Conservation (phyloP, 2,113 vertebrate genomes). For the Megaleporinus macrocephalus region DNA sequence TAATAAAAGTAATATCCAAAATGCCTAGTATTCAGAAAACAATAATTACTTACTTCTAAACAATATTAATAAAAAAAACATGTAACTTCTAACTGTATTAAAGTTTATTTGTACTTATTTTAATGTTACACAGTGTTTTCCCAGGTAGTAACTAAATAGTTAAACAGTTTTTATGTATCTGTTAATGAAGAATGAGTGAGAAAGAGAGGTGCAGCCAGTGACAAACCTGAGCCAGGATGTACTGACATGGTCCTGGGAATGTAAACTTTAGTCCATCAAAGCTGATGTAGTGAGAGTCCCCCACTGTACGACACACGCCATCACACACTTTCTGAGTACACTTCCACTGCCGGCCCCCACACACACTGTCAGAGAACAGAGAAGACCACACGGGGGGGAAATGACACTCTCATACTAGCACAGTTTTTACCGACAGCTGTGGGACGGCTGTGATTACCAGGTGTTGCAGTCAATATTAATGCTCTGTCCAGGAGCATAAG, state of each 20-base stretch:
- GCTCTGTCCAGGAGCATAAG: constrained; percentile 80
- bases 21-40: too few species aligned
- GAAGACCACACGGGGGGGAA: neutral
- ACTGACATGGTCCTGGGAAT: constrained; percentile 93
- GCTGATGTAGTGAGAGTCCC: constrained; percentile 89
- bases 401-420: neutral
- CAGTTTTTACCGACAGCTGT: neutral
- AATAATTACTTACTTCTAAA: too few species aligned
- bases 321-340: constrained; percentile 86
- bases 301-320: constrained; percentile 84
- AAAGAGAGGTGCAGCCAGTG: neutral
- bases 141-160: too few species aligned
- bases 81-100: too few species aligned
- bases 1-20: too few species aligned
- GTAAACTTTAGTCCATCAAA: constrained; percentile 91
- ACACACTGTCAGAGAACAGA: constrained; percentile 75
- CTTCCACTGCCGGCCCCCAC: constrained; percentile 87
- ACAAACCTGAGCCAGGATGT: constrained; percentile 92
- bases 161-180: too few species aligned
- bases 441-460: constrained; percentile 79
- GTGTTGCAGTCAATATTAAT: constrained; percentile 90
- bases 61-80: too few species aligned
- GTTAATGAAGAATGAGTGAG: neutral
- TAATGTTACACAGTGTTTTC: too few species aligned
- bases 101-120: too few species aligned